Evolutionary conservation across 1,140 invertebrate genomes (phyloP).

Genomic region (Eurosta solidaginis): DNA sequence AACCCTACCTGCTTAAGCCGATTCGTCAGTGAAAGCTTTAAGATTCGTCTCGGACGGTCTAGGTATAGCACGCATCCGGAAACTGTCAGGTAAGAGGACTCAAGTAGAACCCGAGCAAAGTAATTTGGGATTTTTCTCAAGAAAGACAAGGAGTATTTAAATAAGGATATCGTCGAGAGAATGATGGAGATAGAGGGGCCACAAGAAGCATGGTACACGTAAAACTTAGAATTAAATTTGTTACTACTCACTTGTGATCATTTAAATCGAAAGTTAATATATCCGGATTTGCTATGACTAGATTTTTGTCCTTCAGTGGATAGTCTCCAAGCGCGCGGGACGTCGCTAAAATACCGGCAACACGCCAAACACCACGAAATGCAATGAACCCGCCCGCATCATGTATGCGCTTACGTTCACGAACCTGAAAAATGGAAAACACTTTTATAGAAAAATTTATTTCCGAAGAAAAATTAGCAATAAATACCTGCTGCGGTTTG

Average conservation of each 20-base stretch:
- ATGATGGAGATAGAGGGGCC: too few relatives aligned
- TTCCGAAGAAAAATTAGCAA: background rate
- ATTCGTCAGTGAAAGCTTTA: too few relatives aligned
- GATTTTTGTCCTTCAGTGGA: constrained; percentile 88
- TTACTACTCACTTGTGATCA: constrained; percentile 68
- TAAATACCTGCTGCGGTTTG: constrained; percentile 86
- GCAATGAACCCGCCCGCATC: constrained; percentile 92
- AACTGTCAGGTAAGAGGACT: too few relatives aligned
- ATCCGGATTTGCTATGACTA: constrained; percentile 94
- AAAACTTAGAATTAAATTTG: background rate
- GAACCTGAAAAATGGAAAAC: constrained; percentile 64
- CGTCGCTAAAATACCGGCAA: constrained; percentile 93
- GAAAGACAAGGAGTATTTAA: too few relatives aligned
- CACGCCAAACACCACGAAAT: constrained; percentile 95
- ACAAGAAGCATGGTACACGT: too few relatives aligned
- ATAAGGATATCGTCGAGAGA: too few relatives aligned
- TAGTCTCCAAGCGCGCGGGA: constrained; percentile 94
- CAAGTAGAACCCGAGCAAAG: too few relatives aligned
- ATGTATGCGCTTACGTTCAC: constrained; percentile 85
- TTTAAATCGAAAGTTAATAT: constrained; percentile 90
- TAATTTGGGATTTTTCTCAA: too few relatives aligned
- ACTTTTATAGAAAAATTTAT: constrained; percentile 35
- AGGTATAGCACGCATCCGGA: too few relatives aligned
- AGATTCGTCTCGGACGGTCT: too few relatives aligned
- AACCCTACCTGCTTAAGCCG: too few relatives aligned